Base-by-base conservation (phyloP, 1,140 invertebrate genomes). In the Chrysomallon squamiferum region DNA sequence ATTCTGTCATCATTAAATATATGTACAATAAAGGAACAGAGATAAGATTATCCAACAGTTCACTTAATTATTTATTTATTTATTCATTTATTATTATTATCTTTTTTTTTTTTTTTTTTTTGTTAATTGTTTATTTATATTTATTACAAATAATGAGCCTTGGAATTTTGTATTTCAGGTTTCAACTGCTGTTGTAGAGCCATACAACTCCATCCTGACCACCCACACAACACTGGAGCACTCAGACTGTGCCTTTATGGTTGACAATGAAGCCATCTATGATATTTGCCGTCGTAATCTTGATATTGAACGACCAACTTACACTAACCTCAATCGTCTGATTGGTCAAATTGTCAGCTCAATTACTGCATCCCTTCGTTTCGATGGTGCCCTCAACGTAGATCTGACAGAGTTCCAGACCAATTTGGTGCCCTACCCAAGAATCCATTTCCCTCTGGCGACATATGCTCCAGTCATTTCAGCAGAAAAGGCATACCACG, bases 391-490 rank as follows among this genome's bases (percentile, higher is more conserved):
- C 45, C 87, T 95, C 18, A 95, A 87, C 74, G 85, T 87, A 62
- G 94, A 95, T 83, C 87, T 95, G 47, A 95, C 92, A 30, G 93
- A 96, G 86, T 95, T 95, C 89, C 93, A 85, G 70, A 86, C 84
- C 38, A 86, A 86, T 72, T 72, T 86, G 65, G 83, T 86, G 49
- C 83, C 84, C 20, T 85, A 83, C 70, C 84, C 84, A 20, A 68
- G 83, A 45, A 84, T 85, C 57, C 84, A 85, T 68, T 84, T 84
- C 67, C 84, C 84, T 22, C 56, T 85, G 35, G 78, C 76, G 27
- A 84, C 80, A 47, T 82, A 84, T 68, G 80, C 83, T 13, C 83
- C 83, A 0, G 72, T 85, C 61, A 79, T 84, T 35, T 83, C 82
- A 47, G 77, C 82, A 38, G 81, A 84, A 68, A 84, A 85, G 68